Evolutionary conservation across 2,888 invertebrate genomes (phyloP).

Genomic region (Ischnura elegans): DNA sequence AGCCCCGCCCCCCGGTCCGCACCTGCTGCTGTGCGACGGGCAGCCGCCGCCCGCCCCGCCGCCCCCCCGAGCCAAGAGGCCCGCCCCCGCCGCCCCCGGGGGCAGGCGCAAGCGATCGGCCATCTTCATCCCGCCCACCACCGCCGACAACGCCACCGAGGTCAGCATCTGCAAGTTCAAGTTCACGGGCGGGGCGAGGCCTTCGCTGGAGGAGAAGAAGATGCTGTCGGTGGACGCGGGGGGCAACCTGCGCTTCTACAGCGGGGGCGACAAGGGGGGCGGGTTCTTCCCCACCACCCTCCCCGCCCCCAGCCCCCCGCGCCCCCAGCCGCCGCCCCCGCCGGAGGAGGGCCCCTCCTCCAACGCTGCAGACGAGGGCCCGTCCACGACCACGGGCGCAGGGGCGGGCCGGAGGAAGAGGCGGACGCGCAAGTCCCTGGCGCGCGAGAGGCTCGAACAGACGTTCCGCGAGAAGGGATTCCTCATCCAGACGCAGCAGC

Average conservation of each 20-base stretch:
- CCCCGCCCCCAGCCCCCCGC: constrained; percentile 29
- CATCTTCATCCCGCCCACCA: constrained; percentile 90
- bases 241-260: constrained; percentile 92
- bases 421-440: constrained; percentile 90
- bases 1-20: constrained; percentile 78
- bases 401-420: constrained; percentile 80
- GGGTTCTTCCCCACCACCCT: constrained; percentile 86
- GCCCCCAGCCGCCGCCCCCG: constrained; percentile 76
- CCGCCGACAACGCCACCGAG: constrained; percentile 84
- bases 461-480: constrained; percentile 96
- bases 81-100: constrained; percentile 43
- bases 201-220: constrained; percentile 93
- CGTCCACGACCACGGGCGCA: neutral
- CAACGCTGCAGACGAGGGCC: constrained; percentile 76
- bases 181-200: constrained; percentile 94
- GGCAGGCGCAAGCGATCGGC: constrained; percentile 88
- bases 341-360: constrained; percentile 79
- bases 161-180: constrained; percentile 96
- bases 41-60: neutral
- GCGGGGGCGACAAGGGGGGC: constrained; percentile 90
- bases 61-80: neutral
- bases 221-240: constrained; percentile 94
- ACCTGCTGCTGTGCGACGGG: constrained; percentile 22
- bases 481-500: constrained; percentile 94
- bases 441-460: constrained; percentile 92